A percentile compares a stretch with the other conserved stretches of the same genome.
phyloP scores from a whole-genome alignment of 2,113 vertebrate species.

The Budorcas taxicolor region DNA sequence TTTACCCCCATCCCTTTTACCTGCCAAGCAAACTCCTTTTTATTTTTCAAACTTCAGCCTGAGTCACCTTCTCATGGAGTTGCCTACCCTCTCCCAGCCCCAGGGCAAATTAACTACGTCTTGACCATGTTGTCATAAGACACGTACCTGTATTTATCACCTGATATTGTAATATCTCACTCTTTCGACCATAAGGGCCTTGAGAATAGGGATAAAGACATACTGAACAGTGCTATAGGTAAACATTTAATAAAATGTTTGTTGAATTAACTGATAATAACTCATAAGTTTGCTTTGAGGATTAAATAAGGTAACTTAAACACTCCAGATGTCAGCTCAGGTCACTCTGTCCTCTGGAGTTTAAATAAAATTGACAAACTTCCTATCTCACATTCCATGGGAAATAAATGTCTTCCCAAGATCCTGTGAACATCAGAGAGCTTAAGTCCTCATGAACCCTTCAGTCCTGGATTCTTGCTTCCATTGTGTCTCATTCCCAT shows the following conservation, averaged over 20 bases:
- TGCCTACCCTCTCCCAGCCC: neutral
- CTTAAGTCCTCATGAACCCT: neutral
- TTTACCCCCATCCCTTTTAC: neutral
- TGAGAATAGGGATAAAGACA: constrained; percentile 16
- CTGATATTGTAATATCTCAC: neutral
- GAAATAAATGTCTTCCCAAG: neutral
- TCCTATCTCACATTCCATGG: neutral
- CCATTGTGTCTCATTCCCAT: neutral
- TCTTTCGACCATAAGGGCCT: neutral
- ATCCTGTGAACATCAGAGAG: neutral
- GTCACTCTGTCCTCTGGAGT: neutral
- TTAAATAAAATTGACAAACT: neutral
- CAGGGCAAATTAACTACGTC: neutral
- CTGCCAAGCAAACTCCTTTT: neutral
- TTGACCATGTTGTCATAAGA: neutral
- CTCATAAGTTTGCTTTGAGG: neutral
- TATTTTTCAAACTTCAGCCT: neutral
- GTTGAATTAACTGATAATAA: constrained; percentile 38
- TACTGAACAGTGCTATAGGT: neutral
- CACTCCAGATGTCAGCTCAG: constrained; percentile 24
- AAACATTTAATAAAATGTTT: constrained; percentile 41
- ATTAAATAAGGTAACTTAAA: constrained; percentile 15
- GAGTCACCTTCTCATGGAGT: neutral
- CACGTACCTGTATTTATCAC: neutral
- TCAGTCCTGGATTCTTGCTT: neutral